Percentiles rank a stretch among this genome's conserved stretches.
Evolutionary conservation across 1,140 invertebrate genomes (phyloP).

Genomic region (Probaryconus sp.): DNA sequence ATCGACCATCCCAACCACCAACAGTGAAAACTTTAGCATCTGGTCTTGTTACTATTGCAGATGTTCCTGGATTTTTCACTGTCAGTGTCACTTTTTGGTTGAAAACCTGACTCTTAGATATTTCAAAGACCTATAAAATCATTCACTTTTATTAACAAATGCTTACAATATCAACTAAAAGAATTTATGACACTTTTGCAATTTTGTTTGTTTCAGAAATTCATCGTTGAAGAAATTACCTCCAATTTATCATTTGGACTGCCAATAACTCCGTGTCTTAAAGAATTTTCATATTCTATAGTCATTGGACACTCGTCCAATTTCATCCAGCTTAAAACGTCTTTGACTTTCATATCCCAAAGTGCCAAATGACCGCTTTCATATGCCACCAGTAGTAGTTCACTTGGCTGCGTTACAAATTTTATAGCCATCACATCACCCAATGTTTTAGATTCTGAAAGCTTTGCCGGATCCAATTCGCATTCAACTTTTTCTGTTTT

Average conservation of each 20-base stretch:
- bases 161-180: too few species aligned
- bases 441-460: constrained; percentile 71
- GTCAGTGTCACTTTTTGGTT: constrained; percentile 80
- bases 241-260: constrained; percentile 81
- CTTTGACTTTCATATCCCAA: constrained; percentile 82
- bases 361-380: constrained; percentile 83
- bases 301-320: constrained; percentile 83
- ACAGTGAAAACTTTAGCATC: constrained; percentile 87
- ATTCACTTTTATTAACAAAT: too few species aligned
- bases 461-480: constrained; percentile 73
- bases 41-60: constrained; percentile 82
- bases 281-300: constrained; percentile 82
- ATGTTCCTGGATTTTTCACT: constrained; percentile 86
- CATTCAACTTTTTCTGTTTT: constrained; percentile 78
- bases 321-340: constrained; percentile 80
- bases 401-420: constrained; percentile 78
- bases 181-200: too few species aligned
- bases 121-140: constrained; percentile 68
- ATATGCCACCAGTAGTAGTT: constrained; percentile 81
- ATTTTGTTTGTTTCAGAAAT: too few species aligned
- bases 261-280: constrained; percentile 82
- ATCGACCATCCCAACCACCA: constrained; percentile 87
- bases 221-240: constrained; percentile 79
- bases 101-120: constrained; percentile 71
- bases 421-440: constrained; percentile 83